Evolutionary conservation across 1,140 invertebrate species (phyloP).

Genomic region (Calephelis nemesis): DNA sequence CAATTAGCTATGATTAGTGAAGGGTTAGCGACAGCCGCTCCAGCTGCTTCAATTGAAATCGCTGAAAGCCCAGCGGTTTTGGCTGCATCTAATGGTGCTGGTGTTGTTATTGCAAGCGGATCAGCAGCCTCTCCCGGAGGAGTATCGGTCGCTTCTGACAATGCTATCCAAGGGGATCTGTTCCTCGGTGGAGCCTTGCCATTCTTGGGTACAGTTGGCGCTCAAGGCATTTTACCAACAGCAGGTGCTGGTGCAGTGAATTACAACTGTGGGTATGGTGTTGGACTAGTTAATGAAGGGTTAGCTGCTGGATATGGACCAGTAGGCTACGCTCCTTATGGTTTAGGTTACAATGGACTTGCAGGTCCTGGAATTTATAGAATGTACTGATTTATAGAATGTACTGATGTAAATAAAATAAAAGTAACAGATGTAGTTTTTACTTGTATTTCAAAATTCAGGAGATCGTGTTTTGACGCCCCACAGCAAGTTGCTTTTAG

Average conservation of each 20-base stretch:
- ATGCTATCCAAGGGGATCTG: not conserved
- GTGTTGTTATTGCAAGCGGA: not conserved
- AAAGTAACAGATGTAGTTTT: too few species aligned
- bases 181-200: not conserved
- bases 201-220: slow-evolving; percentile 7
- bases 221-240: not conserved
- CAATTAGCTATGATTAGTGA: not conserved
- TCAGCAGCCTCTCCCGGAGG: slow-evolving; percentile 5
- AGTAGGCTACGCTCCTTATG: not conserved
- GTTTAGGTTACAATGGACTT: not conserved
- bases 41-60: not conserved
- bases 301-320: not conserved
- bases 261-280: slow-evolving; percentile 5
- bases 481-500: too few species aligned
- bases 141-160: slow-evolving; percentile 1
- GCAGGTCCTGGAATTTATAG: not conserved
- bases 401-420: not conserved
- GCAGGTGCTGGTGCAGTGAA: not conserved
- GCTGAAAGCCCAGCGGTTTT: slow-evolving; percentile 9
- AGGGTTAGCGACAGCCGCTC: not conserved
- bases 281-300: not conserved
- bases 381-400: slow-evolving; percentile 6
- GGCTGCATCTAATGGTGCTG: slow-evolving; percentile 11
- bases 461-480: too few species aligned
- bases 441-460: too few species aligned